Base-by-base conservation (phyloP, 2,888 invertebrate species). In the Acrobasis suavella region DNA sequence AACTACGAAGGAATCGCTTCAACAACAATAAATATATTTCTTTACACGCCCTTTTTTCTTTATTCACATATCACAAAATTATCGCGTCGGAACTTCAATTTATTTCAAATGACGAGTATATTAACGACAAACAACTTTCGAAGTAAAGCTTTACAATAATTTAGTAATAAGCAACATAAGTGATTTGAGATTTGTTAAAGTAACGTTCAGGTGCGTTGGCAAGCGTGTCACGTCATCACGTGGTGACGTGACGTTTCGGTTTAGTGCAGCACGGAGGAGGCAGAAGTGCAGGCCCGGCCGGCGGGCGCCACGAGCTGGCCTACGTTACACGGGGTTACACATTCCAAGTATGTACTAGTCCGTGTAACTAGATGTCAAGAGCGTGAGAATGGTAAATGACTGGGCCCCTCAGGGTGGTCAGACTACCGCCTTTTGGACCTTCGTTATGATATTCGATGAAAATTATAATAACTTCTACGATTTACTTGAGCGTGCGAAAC, bases 21-120 rank as follows among this genome's bases (percentile, higher is more conserved):
- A 60, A 60, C 60, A 64, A 56, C 60, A 62, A 62, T 64, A 64
- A 64, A 64, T 55, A 50, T 60, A 60, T 52, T 14, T 60, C 60
- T 60, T 60, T 32, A 62, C 38, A 51, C 39, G 60, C 62, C 50
- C 49, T 52, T 59, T 50, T 50, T 12, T 14, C 16, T 50, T 50
- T 50, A 59, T 59, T 50, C 51, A 51, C 51, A 62, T 62, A 62
- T 62, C 61, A 62, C 61, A 62, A 55, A 62, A 55, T 39, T n/a
- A 52, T 62, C 49, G 61, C 55, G 12, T 16, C 49, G 46, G 46
- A 55, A 62, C 38, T 14, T 14, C n/a, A 46, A 58, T 58, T 62
- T 50, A 50, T 50, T 50, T 51, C 14, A 52, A 50, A 50, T 17
- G 17, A 22, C 52, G 14, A 22, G 17, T 54, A 39, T 51, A 15